Base-by-base conservation (phyloP, 2,113 vertebrate genomes). In the Mus spicilegus region DNA sequence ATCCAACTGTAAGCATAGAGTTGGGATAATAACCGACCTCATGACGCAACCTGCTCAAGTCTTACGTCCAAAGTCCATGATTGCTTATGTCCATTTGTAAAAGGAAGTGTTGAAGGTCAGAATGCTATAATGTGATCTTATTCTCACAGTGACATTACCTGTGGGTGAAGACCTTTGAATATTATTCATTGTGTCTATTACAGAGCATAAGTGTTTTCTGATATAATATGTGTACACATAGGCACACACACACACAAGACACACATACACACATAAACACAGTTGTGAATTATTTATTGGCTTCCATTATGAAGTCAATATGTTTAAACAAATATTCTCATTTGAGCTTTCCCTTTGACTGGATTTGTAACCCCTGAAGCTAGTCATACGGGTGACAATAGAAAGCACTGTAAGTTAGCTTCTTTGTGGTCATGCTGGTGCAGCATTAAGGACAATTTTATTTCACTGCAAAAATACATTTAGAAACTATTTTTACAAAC, bases 41-140 rank as follows among this genome's bases (percentile, higher is more conserved):
- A 7, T 13, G 5, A 17, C 63, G 1, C 90, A 85, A 72, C 5
- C 42, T 95, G 39, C 49, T 77, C 54, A 91, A 90, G n/a, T 54
- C 46, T 94, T 94, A 92, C 46, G 11, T 84, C 7, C 77, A 90
- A 90, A 96, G 26, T 89, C 65, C 82, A 5, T 42, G 65, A 30
- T 88, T 56, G 73, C 26, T 95, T 89, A n/a, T 96, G 95, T 86
- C 10, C 28, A 33, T 82, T 82, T 92, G 33, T 82, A 16, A 84
- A 91, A 94, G 88, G 93, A 84, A 94, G 30, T 26, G 20, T 89
- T 56, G 69, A 14, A 73, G 7, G 17, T 90, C 26, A 28, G 54
- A 92, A 92, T 33, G 80, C 51, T 46, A 90, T 30, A n/a, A 69
- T 89, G 54, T 36, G 89, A 51, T 82, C 42, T 39, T 67, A 73